Conservation (phyloP, 23 tunicate species). For the Trididemnum miniatum region DNA sequence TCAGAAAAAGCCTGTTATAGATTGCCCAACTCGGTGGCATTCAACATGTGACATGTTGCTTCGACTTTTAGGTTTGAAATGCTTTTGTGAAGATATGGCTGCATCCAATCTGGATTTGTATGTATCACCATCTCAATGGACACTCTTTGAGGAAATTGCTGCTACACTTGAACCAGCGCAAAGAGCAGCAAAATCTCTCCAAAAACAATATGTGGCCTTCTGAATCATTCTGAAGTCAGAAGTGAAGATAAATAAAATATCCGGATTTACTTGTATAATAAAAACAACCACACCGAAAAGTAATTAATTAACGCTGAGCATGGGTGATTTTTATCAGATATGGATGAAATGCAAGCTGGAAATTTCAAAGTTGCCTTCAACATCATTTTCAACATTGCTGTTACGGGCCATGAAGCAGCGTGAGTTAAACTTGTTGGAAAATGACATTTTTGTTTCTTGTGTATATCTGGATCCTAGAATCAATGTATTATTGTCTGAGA, state of each 20-base stretch:
- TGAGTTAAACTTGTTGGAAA: not conserved
- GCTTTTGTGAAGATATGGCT: not conserved
- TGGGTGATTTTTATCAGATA: conserved; percentile 5
- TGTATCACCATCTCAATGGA: conserved; percentile 2
- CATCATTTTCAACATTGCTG: not conserved
- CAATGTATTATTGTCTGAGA: not conserved
- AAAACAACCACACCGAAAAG: too few relatives aligned
- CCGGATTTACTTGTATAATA: too few relatives aligned
- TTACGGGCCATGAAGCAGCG: not conserved
- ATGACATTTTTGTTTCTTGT: not conserved
- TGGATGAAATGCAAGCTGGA: conserved; percentile 4
- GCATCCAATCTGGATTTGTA: not conserved
- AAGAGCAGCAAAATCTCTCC: not conserved
- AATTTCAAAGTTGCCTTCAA: not conserved
- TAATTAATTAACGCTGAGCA: not conserved
- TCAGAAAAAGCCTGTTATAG: not conserved
- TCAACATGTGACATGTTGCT: not conserved
- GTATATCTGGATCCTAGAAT: conserved; percentile 14
- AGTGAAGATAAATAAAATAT: too few relatives aligned
- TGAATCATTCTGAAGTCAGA: too few relatives aligned
- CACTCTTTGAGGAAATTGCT: not conserved
- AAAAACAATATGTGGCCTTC: not conserved
- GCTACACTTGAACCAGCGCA: not conserved
- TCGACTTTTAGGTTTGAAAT: not conserved
- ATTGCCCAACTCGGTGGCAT: not conserved